Evolutionary conservation across 1,140 invertebrate genomes (phyloP).

Genomic region (Sinonovacula constricta): DNA sequence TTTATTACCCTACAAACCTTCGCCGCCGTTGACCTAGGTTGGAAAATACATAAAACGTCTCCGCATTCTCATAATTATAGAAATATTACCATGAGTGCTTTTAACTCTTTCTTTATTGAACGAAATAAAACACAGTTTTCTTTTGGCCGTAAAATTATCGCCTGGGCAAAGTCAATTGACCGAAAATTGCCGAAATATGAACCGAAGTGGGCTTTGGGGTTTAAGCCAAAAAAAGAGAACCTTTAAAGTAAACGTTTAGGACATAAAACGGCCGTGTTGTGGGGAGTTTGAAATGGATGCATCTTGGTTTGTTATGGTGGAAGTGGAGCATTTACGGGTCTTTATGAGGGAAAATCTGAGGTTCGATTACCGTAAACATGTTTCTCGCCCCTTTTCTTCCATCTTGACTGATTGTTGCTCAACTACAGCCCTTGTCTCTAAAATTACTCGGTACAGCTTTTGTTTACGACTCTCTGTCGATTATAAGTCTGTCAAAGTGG

Average conservation of each 20-base stretch:
- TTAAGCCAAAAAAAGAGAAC: not conserved
- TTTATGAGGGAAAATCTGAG: too few relatives aligned
- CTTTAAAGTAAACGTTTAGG: too few relatives aligned
- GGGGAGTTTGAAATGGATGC: too few relatives aligned
- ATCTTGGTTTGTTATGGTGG: too few relatives aligned
- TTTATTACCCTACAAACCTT: slow-evolving; percentile 53
- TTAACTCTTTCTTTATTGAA: slow-evolving; percentile 52
- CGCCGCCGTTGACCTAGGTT: slow-evolving; percentile 44
- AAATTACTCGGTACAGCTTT: too few relatives aligned
- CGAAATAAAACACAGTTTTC: slow-evolving; percentile 52
- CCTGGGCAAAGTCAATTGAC: slow-evolving; percentile 47
- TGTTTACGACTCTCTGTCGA: slow-evolving; percentile 43
- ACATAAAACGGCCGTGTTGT: too few relatives aligned
- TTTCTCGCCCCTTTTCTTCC: too few relatives aligned
- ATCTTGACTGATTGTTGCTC: too few relatives aligned
- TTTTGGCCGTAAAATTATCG: slow-evolving; percentile 37
- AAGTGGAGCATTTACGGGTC: too few relatives aligned
- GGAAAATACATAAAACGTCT: slow-evolving; percentile 49
- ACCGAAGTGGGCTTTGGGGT: slow-evolving; percentile 22
- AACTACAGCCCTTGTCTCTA: too few relatives aligned
- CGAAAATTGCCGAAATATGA: slow-evolving; percentile 49
- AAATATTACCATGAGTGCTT: slow-evolving; percentile 51
- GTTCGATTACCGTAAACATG: too few relatives aligned
- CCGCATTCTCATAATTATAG: slow-evolving; percentile 48
- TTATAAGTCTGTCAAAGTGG: slow-evolving; percentile 35